Evolutionary conservation across 2,113 vertebrate species (phyloP), one percentile per base, ranked within the genome.

Genomic region (Spheniscus mendiculus): DNA sequence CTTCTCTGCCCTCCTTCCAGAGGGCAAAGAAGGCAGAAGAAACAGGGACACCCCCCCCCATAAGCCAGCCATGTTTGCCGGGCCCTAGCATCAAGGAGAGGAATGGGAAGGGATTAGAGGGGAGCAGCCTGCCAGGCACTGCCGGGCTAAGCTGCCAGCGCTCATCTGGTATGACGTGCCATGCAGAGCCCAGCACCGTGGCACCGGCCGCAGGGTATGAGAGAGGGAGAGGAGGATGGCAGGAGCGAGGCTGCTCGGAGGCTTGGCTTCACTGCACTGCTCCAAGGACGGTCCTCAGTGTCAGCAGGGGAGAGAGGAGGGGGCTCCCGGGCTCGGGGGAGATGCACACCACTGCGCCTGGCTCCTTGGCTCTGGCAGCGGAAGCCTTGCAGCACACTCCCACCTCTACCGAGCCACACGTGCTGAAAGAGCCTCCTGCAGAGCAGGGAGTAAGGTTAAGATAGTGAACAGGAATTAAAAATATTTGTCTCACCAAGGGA

Each of bases 101-200:
- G 65, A 47, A 58, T 0, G 3, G 40, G 42, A 27, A 71, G 42
- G 78, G 89, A 90, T 93, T 89, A 96, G n/a, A 59, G 27, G 63
- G 62, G 55, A 87, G 44, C 71, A 69, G 91, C 45, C 27, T 0
- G 6, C 56, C 83, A 90, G 85, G 89, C 94, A 92, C 80, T 3
- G 1, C 34, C 0, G 1, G 76, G 50, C 78, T 89, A 55, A 82
- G 71, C 81, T 67, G 87, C 82, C 11, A 2, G 34, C 9, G 11
- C 45, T 56, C 40, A 15, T 45, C 50, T 22, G 65, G 21, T 12
- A 38, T 4, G 16, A 73, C 1, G 1, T 4, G 53, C 32, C 2
- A 4, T 1, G 59, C 62, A 67, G 47, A 10, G 12, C n/a, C 56
- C 0, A 0, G 17, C 10, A 0, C 1, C 1, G 9, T 7, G 18